phyloP scores from a whole-genome alignment of 2,797 vertebrate species.

The Pipistrellus kuhlii region DNA sequence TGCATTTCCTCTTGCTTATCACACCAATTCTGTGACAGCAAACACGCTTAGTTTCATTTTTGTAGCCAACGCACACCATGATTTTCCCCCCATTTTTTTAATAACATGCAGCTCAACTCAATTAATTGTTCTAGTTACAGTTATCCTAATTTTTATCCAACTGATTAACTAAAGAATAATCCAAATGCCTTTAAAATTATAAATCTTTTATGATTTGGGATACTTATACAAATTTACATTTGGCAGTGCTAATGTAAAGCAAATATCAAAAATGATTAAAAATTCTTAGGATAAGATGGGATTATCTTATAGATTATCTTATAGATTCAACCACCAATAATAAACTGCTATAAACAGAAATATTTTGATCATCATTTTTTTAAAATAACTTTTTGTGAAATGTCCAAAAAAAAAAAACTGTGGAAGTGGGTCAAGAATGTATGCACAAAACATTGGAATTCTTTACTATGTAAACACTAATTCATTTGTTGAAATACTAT shows the following conservation, averaged over 20 bases:
- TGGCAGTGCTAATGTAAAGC: constrained; percentile 98
- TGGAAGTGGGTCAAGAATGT: constrained; percentile 85
- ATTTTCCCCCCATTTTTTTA: constrained; percentile 68
- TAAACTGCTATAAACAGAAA: constrained; percentile 94
- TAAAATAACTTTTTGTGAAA: constrained; percentile 89
- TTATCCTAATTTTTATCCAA: constrained; percentile 88
- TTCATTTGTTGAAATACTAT: constrained; percentile 89
- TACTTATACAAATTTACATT: constrained; percentile 97
- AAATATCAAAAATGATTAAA: constrained; percentile 99
- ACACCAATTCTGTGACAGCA: not conserved
- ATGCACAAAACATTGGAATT: constrained; percentile 88
- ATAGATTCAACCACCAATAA: constrained; percentile 94
- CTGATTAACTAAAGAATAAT: constrained; percentile 96
- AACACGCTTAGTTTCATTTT: constrained; percentile 39
- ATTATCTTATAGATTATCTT: constrained; percentile 97
- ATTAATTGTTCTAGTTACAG: constrained; percentile 87
- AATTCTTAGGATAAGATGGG: constrained; percentile 94
- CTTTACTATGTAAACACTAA: constrained; percentile 88
- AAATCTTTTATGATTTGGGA: constrained; percentile 99
- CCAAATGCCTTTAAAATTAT: constrained; percentile 97
- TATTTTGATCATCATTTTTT: constrained; percentile 92
- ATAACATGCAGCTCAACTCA: constrained; percentile 82
- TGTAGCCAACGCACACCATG: constrained; percentile 13
- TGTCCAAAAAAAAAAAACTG: constrained; percentile 85
- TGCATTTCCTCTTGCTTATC: not conserved